A percentile compares a stretch with the other conserved stretches of the same genome.
Conservation (phyloP, 2,797 vertebrate species). For the Artibeus jamaicensis region DNA sequence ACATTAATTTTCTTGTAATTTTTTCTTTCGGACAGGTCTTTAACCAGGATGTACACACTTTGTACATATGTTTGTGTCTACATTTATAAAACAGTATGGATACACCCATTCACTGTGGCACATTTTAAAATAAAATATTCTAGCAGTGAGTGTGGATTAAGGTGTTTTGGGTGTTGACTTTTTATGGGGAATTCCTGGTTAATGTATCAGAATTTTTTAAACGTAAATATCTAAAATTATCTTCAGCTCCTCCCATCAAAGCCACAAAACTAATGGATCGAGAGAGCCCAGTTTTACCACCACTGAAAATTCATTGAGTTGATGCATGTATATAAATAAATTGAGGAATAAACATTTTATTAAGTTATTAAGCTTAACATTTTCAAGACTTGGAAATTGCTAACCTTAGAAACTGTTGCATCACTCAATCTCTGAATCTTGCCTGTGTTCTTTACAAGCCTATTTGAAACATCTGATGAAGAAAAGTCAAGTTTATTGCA, state of each 20-base stretch:
- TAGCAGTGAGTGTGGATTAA: constrained; percentile 33
- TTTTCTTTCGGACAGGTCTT: constrained; percentile 24
- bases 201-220: constrained; percentile 26
- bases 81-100: constrained; percentile 38
- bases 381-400: constrained; percentile 14
- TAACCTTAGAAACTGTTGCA: background rate
- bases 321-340: background rate
- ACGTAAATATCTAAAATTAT: background rate
- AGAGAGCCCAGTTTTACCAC: background rate
- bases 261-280: background rate
- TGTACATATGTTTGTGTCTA: background rate
- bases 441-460: background rate
- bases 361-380: background rate
- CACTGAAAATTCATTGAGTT: background rate
- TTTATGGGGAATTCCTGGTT: constrained; percentile 31
- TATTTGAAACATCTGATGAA: background rate
- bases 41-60: constrained; percentile 43
- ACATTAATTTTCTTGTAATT: constrained; percentile 45
- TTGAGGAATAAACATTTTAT: background rate
- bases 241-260: background rate
- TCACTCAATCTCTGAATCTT: background rate
- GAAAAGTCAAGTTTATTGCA: background rate
- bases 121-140: constrained; percentile 68
- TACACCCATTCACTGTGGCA: constrained; percentile 57
- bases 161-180: constrained; percentile 1